Conservation (phyloP, 1,140 invertebrate genomes). For the Coenobita brevimanus region DNA sequence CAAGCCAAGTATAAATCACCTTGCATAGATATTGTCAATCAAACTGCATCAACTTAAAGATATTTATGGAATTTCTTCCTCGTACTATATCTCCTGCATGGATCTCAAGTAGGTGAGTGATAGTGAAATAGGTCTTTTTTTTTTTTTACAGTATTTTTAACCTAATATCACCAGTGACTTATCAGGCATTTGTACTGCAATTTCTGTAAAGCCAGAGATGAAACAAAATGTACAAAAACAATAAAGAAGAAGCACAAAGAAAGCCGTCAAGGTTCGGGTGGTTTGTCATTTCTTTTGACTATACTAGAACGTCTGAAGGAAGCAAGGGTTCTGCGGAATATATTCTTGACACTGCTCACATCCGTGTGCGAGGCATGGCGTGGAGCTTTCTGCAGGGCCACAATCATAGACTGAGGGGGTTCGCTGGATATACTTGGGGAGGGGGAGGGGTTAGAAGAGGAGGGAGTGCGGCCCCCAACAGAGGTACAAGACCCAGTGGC, state of each 20-base stretch:
- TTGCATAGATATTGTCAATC: conserved; percentile 36
- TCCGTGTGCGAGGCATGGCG: conserved; percentile 58
- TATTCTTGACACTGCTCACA: conserved; percentile 57
- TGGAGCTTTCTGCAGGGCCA: conserved; percentile 51
- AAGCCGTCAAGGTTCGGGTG: conserved; percentile 54
- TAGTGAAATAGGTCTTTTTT: conserved; percentile 9
- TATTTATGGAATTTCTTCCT: no score
- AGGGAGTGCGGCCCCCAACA: conserved; percentile 41
- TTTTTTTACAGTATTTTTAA: conserved; percentile 29
- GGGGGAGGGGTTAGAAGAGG: conserved; percentile 56
- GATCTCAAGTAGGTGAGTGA: not conserved
- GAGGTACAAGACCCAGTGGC: conserved; percentile 57
- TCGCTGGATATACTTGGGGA: conserved; percentile 59
- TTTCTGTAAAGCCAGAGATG: conserved; percentile 44
- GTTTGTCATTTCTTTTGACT: conserved; percentile 59
- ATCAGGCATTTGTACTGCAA: conserved; percentile 64
- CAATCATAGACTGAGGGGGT: conserved; percentile 59
- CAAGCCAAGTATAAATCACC: conserved; percentile 1
- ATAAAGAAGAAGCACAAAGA: conserved; percentile 8
- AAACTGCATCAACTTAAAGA: no score
- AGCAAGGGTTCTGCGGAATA: conserved; percentile 56
- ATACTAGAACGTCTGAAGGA: conserved; percentile 55
- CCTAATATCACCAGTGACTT: conserved; percentile 63
- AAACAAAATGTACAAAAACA: conserved; percentile 41
- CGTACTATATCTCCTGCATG: not conserved